Percentiles rank a stretch among this genome's conserved stretches.
phyloP scores from a whole-genome alignment of 2,797 vertebrate genomes.

The Podarcis lilfordi region DNA sequence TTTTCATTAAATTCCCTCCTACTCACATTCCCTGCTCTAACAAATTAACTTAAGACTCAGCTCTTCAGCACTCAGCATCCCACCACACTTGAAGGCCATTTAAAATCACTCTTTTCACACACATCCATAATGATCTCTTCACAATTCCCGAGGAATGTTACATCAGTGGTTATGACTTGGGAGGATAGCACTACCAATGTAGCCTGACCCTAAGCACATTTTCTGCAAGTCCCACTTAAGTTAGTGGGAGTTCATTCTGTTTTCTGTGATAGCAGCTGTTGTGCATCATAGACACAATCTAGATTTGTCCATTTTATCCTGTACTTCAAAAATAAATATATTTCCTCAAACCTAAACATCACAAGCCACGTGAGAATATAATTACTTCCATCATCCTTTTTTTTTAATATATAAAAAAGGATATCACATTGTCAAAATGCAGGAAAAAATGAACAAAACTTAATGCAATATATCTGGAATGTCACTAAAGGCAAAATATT shows the following conservation, averaged over 20 bases:
- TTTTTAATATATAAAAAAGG: too few species aligned
- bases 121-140: not conserved
- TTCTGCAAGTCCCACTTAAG: not conserved
- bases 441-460: not conserved
- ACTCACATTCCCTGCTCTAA: conserved; percentile 23
- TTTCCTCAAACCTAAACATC: not conserved
- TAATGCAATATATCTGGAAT: not conserved
- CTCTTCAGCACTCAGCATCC: not conserved
- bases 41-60: not conserved
- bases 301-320: not conserved
- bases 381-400: not conserved
- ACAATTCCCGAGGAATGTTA: not conserved
- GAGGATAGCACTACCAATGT: not conserved
- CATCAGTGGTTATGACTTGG: not conserved
- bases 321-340: not conserved
- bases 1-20: conserved; percentile 30
- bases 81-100: not conserved
- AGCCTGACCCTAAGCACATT: not conserved
- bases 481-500: too few species aligned
- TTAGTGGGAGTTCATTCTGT: not conserved
- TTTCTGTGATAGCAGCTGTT: not conserved
- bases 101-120: not conserved
- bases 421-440: not conserved
- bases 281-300: not conserved
- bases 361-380: not conserved